Percentiles rank a stretch among this genome's conserved stretches.
Conservation (phyloP, 2,888 invertebrate genomes). For the Lottia scabra region DNA sequence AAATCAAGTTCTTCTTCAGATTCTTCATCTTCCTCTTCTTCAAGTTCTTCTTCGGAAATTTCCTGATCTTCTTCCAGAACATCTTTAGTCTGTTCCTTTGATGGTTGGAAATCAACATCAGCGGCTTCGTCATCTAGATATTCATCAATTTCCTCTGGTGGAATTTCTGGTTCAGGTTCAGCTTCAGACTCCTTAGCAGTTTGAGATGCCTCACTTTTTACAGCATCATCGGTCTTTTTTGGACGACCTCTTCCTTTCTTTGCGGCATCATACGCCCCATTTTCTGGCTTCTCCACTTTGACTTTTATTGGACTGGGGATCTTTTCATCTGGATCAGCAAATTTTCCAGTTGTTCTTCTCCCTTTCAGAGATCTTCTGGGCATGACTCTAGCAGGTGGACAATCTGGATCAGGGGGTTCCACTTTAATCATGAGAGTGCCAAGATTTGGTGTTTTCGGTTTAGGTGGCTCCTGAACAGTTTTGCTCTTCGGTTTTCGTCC, state of each 20-base stretch:
- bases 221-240: not conserved
- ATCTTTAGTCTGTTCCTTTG: conserved; percentile 28
- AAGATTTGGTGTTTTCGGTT: not conserved
- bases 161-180: conserved; percentile 3
- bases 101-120: not conserved
- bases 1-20: conserved; percentile 7
- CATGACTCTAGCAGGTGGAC: conserved; percentile 31
- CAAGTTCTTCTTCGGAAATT: conserved; percentile 22
- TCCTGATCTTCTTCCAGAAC: conserved; percentile 30
- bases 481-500: not conserved
- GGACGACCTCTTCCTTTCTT: not conserved
- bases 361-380: conserved; percentile 46
- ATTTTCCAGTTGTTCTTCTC: conserved; percentile 33
- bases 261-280: not conserved
- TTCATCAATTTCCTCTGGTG: conserved; percentile 8
- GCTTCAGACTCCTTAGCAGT: conserved; percentile 14
- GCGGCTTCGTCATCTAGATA: conserved; percentile 8
- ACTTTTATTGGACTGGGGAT: not conserved
- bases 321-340: not conserved
- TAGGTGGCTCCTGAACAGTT: not conserved
- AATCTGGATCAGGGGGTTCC: not conserved
- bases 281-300: not conserved
- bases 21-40: conserved; percentile 10
- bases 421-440: not conserved
- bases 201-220: not conserved